phyloP scores from a whole-genome alignment of 2,113 vertebrate species.

The Cryptoleucopteryx plumbea region DNA sequence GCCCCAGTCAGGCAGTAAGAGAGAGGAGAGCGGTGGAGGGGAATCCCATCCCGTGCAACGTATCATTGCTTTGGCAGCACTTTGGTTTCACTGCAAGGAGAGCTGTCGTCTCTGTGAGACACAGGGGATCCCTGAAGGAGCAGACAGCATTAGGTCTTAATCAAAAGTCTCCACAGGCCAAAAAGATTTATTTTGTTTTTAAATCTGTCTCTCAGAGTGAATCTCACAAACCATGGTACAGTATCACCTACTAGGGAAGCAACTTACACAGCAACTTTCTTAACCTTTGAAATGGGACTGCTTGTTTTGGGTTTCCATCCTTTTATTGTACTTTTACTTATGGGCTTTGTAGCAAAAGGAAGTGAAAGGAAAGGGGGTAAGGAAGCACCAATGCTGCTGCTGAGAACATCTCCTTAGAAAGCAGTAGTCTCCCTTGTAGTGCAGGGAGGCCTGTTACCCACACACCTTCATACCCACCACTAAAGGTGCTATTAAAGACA shows the following conservation, averaged over 20 bases:
- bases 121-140: not conserved
- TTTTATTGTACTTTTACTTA: not conserved
- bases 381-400: not conserved
- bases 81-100: not conserved
- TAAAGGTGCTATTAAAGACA: not conserved
- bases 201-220: not conserved
- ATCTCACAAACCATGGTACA: not conserved
- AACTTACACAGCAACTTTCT: not conserved
- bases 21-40: not conserved
- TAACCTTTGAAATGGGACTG: not conserved
- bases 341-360: not conserved
- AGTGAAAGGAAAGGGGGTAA: not conserved
- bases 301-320: not conserved
- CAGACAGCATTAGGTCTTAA: not conserved
- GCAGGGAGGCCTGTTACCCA: not conserved
- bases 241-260: not conserved
- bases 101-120: not conserved
- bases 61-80: not conserved
- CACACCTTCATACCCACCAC: not conserved
- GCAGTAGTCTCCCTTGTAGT: fast-evolving
- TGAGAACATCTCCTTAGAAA: not conserved
- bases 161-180: not conserved
- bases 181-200: not conserved
- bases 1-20: not conserved
- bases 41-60: not conserved